Evolutionary conservation across 2,888 invertebrate genomes (phyloP), one percentile per base, ranked within the genome.

Genomic region (Mimumesa dahlbomi): DNA sequence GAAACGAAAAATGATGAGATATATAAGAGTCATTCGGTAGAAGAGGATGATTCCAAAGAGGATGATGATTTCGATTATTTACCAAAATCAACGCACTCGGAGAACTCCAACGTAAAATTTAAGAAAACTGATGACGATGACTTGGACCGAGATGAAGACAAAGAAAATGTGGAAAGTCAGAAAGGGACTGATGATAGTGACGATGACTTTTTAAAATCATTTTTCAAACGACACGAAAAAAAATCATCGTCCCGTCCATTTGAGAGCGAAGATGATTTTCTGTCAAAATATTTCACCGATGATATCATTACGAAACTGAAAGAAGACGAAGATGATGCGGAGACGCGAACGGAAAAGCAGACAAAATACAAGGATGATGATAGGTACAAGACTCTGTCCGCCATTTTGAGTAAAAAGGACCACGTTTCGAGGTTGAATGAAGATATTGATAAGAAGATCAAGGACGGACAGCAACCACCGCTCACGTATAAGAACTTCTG

Each of bases 401-500:
- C 61, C n/a, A 82, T 77, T 29, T 65, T 82, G 43, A 56, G 61
- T 2, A 76, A 77, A 18, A 83, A 77, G 21, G 73, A 79, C 65
- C 59, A 53, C 19, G 64, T 77, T 34, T 74, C 77, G 4, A 74
- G 77, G 61, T 66, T 75, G 22, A 61, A 73, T n/a, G 90, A 91
- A 77, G 90, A 90, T 75, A 89, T 90, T 40, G 87, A 90, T 76
- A 83, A 89, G 58, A 87, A 90, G 59, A 87, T 90, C 52, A 86
- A 90, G 74, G 87, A 90, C 81, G 90, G 90, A 11, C 89, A 87
- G 57, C 88, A 90, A 72, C 90, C 90, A 3, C 91, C 91, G 77
- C 90, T 90, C 4, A 90, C 90, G 38, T 91, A 91, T 59, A 90
- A 89, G 31, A 91, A 91, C 73, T 90, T 90, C 86, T 92, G 92